These are phyloP conservation scores for Aspidiotus rigidus DNA, from an alignment of 2,888 invertebrate genomes.

Conservation along the genomic window DNA sequence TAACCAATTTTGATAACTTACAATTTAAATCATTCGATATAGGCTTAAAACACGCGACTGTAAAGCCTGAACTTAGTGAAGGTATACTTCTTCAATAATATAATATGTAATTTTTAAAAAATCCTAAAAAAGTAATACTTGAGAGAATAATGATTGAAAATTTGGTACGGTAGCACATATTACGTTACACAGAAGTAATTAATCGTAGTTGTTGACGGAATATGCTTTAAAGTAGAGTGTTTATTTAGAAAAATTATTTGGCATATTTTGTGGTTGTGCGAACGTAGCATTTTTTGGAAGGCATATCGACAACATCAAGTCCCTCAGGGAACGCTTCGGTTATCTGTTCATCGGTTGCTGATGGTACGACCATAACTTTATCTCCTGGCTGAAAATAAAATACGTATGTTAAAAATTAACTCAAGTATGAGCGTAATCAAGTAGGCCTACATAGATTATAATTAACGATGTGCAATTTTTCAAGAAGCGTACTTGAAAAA, in stretches of 20 bases:
- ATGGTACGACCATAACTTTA: slow-evolving; percentile 71
- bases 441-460: neutral
- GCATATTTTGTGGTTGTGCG: slow-evolving; percentile 59
- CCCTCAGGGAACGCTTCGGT: slow-evolving; percentile 59
- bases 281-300: slow-evolving; percentile 66
- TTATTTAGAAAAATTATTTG: neutral
- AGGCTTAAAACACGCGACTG: too few species aligned
- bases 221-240: too few species aligned
- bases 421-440: neutral
- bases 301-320: slow-evolving; percentile 58
- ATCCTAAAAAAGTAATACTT: too few species aligned
- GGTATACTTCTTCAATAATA: too few species aligned
- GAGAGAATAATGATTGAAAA: too few species aligned
- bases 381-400: slow-evolving; percentile 54
- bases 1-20: too few species aligned
- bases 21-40: too few species aligned
- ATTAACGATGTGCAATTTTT: neutral
- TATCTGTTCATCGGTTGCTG: slow-evolving; percentile 57
- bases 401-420: slow-evolving; percentile 5
- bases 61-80: too few species aligned
- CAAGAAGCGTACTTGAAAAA: neutral
- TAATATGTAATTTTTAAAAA: too few species aligned
- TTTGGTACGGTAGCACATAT: too few species aligned
- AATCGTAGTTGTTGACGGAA: too few species aligned
- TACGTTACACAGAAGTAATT: too few species aligned